phyloP scores from a whole-genome alignment of 92 coral and sea anemone species.

The Porites cylindrica region DNA sequence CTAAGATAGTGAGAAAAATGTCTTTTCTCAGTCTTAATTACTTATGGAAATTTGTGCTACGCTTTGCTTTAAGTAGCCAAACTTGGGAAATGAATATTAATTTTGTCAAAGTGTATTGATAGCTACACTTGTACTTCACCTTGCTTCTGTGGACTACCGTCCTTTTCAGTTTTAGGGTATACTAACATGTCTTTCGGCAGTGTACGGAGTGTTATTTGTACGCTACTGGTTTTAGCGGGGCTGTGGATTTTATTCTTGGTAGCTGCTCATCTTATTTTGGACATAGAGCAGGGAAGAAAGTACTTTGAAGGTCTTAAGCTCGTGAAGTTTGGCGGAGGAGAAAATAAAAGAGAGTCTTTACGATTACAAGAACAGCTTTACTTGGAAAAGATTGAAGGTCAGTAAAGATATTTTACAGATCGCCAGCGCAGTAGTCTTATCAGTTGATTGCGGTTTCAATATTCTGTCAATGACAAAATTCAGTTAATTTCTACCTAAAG shows the following conservation, averaged over 20 bases:
- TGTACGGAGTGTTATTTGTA: slow-evolving; percentile 32
- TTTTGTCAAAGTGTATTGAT: too few relatives aligned
- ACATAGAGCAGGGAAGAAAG: slow-evolving; percentile 68
- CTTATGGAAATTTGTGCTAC: too few relatives aligned
- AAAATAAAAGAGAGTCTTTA: neutral
- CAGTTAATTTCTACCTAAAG: neutral
- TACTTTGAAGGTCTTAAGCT: slow-evolving; percentile 36
- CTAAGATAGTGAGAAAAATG: too few relatives aligned
- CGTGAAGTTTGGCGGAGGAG: neutral
- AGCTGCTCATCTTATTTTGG: slow-evolving; percentile 78
- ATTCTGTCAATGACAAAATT: neutral
- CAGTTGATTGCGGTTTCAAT: neutral
- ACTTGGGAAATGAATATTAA: too few relatives aligned
- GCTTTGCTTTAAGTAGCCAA: too few relatives aligned
- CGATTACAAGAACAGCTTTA: neutral
- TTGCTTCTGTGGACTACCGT: neutral
- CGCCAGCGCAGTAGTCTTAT: neutral
- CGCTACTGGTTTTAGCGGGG: slow-evolving; percentile 58
- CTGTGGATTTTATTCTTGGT: slow-evolving; percentile 75
- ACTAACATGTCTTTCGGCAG: slow-evolving; percentile 21
- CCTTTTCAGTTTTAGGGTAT: too few relatives aligned
- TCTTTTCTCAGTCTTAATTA: too few relatives aligned
- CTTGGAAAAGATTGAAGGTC: slow-evolving; percentile 45
- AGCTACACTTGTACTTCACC: neutral
- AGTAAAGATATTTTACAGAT: neutral